Conservation (phyloP, 1,140 invertebrate species). For the Euura lappo region DNA sequence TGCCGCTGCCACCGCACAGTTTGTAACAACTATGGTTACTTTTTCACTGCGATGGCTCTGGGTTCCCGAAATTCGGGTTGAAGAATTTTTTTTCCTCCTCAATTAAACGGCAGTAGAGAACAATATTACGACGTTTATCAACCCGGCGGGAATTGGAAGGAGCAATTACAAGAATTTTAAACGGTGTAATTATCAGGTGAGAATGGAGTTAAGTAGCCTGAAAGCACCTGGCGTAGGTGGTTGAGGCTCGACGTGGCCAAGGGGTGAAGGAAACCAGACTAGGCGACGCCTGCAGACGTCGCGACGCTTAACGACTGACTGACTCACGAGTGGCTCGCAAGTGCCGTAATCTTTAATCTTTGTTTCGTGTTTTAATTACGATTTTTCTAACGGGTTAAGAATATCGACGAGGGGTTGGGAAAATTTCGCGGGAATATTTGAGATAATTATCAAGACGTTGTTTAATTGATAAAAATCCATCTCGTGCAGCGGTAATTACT, state of each 20-base stretch:
- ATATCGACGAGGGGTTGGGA: too few species aligned
- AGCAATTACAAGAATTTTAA: not conserved
- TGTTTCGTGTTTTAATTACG: not conserved
- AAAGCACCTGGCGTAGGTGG: not conserved
- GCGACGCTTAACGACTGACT: not conserved
- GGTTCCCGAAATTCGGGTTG: not conserved
- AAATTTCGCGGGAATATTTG: too few species aligned
- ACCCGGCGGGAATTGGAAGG: not conserved
- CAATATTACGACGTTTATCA: not conserved
- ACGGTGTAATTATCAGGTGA: not conserved
- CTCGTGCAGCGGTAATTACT: too few species aligned
- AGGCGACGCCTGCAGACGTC: not conserved
- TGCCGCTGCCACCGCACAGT: constrained; percentile 1
- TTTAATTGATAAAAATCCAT: too few species aligned
- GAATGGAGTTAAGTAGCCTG: not conserved
- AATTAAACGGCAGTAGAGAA: not conserved
- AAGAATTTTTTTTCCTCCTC: not conserved
- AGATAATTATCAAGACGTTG: too few species aligned
- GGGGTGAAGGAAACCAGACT: not conserved
- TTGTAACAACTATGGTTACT: not conserved
- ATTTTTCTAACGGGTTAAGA: not conserved
- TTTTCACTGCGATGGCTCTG: not conserved
- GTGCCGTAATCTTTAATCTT: not conserved
- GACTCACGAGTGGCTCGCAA: not conserved
- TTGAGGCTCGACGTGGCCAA: not conserved